Evolutionary conservation across 2,113 vertebrate genomes (phyloP).

Genomic region (Trematomus loennbergii): DNA sequence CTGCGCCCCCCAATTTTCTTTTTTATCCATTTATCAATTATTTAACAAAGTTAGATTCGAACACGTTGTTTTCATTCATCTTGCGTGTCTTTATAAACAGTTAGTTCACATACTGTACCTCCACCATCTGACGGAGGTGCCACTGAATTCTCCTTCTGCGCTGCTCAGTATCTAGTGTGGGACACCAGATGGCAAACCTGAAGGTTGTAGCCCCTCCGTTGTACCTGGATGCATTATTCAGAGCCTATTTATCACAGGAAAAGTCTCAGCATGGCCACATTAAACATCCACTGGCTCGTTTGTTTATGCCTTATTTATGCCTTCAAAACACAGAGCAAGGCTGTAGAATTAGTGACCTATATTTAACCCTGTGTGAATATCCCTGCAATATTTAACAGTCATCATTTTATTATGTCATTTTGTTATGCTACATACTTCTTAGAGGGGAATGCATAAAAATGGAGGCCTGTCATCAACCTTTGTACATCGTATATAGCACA

Average conservation of each 20-base stretch:
- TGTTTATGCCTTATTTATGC: constrained; percentile 73
- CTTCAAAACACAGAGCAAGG: constrained; percentile 55
- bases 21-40: neutral
- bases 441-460: constrained; percentile 28
- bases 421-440: constrained; percentile 46
- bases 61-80: constrained; percentile 16
- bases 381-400: constrained; percentile 51
- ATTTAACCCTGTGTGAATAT: constrained; percentile 62
- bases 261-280: constrained; percentile 61
- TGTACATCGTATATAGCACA: constrained; percentile 9
- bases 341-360: constrained; percentile 67
- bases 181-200: constrained; percentile 72
- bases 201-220: constrained; percentile 68
- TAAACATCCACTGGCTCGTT: constrained; percentile 63
- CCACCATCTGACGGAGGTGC: constrained; percentile 16
- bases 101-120: constrained; percentile 11
- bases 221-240: constrained; percentile 77
- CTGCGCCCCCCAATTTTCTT: neutral
- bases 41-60: neutral
- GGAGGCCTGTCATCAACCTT: constrained; percentile 8
- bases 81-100: constrained; percentile 3
- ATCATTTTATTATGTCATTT: constrained; percentile 46
- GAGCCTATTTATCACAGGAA: constrained; percentile 71
- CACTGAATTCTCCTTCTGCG: constrained; percentile 33
- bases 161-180: constrained; percentile 25